phyloP scores from a whole-genome alignment of 2,888 invertebrate genomes.

The Melinaea marsaeus region DNA sequence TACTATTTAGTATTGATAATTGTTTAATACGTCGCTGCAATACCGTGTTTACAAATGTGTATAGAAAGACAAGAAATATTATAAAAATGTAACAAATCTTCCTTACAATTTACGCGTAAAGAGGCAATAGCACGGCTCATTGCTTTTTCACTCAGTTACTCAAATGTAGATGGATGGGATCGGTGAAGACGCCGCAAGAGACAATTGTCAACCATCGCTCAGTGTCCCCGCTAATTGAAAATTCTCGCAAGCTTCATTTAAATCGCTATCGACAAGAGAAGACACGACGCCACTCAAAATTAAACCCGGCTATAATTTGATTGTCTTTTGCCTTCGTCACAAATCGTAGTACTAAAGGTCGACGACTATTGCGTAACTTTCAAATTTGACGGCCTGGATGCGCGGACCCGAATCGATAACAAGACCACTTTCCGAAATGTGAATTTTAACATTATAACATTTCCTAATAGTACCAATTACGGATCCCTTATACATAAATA shows the following conservation, averaged over 20 bases:
- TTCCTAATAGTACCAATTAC: slow-evolving; percentile 66
- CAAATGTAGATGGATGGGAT: slow-evolving; percentile 74
- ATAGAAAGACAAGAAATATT: slow-evolving; percentile 18
- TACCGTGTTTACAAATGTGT: slow-evolving; percentile 12
- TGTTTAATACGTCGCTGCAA: too few relatives aligned
- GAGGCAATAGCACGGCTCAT: slow-evolving; percentile 72
- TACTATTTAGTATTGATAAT: neutral
- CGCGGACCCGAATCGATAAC: slow-evolving; percentile 18
- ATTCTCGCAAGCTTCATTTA: slow-evolving; percentile 72
- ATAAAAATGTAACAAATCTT: slow-evolving; percentile 43
- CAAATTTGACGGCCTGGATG: slow-evolving; percentile 18
- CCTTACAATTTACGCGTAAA: slow-evolving; percentile 60
- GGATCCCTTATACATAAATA: slow-evolving; percentile 69
- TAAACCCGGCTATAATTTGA: slow-evolving; percentile 53
- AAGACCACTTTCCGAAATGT: slow-evolving; percentile 30
- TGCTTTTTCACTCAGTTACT: slow-evolving; percentile 75
- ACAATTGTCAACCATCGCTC: slow-evolving; percentile 74
- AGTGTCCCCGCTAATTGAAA: slow-evolving; percentile 75
- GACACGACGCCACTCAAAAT: slow-evolving; percentile 55
- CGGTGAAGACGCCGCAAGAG: slow-evolving; percentile 59
- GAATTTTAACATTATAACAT: slow-evolving; percentile 59
- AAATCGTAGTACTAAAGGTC: slow-evolving; percentile 38
- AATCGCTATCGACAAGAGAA: slow-evolving; percentile 66
- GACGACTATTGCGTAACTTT: slow-evolving; percentile 34
- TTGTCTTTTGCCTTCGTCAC: slow-evolving; percentile 44